phyloP scores from a whole-genome alignment of 1,140 invertebrate genomes.

The Pogonognathellus flavescens region DNA sequence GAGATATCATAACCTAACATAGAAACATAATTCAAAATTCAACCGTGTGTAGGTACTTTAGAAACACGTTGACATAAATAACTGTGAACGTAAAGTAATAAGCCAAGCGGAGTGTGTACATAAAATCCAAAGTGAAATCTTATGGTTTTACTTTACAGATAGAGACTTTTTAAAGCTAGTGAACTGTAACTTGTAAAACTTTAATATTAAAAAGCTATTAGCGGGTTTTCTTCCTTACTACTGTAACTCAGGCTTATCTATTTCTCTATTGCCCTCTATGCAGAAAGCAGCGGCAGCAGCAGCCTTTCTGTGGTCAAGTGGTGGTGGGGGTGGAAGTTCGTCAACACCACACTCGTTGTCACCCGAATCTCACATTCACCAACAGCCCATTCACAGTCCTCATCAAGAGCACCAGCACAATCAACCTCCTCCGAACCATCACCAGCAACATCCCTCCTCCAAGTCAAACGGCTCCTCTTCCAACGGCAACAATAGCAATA shows the following conservation, averaged over 20 bases:
- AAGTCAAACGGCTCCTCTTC: slow-evolving; percentile 9
- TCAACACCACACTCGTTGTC: slow-evolving; percentile 56
- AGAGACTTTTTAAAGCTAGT: neutral
- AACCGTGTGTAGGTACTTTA: too few species aligned
- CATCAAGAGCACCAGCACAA: slow-evolving; percentile 53
- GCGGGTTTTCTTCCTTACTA: slow-evolving; percentile 35
- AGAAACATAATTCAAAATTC: too few species aligned
- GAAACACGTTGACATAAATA: too few species aligned
- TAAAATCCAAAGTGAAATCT: neutral
- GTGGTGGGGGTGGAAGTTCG: slow-evolving; percentile 40
- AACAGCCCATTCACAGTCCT: slow-evolving; percentile 42
- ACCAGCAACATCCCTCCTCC: slow-evolving; percentile 32
- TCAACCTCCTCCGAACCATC: slow-evolving; percentile 8
- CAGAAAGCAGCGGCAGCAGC: slow-evolving; percentile 57
- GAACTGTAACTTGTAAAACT: neutral
- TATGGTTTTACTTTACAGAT: neutral
- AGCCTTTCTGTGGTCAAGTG: slow-evolving; percentile 60
- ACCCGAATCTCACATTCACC: slow-evolving; percentile 43
- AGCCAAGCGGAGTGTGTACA: neutral
- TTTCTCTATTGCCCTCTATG: slow-evolving; percentile 35
- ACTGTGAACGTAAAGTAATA: neutral
- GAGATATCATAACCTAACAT: too few species aligned
- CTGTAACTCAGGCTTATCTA: slow-evolving; percentile 45
- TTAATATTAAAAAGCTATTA: neutral
- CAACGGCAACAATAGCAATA: slow-evolving; percentile 36